Evolutionary conservation across 2,113 vertebrate species (phyloP).

Genomic region (Nycticryphes semicollaris): DNA sequence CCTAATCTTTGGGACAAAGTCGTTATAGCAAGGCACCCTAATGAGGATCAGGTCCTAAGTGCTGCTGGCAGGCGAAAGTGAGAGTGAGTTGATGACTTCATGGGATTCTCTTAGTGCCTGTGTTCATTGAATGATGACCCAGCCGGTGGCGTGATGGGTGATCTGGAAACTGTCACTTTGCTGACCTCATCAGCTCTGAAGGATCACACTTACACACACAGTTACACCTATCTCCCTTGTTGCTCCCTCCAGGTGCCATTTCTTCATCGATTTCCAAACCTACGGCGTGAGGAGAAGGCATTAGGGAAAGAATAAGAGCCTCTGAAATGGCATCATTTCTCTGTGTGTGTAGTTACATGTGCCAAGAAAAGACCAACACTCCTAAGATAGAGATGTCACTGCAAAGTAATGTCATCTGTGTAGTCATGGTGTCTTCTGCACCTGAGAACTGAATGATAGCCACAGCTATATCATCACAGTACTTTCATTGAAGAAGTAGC

Average conservation of each 20-base stretch:
- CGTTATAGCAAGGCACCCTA: not conserved
- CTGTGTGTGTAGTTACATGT: not conserved
- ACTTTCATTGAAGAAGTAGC: not conserved
- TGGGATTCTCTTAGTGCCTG: not conserved
- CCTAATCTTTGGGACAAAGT: not conserved
- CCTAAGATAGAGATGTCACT: not conserved
- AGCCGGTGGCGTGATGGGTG: not conserved
- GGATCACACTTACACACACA: rapidly evolving
- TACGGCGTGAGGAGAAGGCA: not conserved
- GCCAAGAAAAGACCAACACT: not conserved
- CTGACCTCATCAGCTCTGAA: not conserved
- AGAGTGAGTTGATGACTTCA: not conserved
- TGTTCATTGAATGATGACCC: not conserved
- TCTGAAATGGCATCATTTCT: not conserved
- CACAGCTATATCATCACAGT: too few species aligned
- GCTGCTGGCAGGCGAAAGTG: not conserved
- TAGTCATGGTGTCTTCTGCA: not conserved
- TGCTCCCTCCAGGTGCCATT: not conserved
- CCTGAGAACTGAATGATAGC: not conserved
- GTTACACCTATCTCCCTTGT: not conserved
- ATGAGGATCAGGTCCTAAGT: not conserved
- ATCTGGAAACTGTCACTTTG: not conserved
- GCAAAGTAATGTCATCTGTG: not conserved
- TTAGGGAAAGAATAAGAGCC: not conserved
- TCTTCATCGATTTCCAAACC: not conserved